These are phyloP conservation scores for Trichogramma evanescens DNA, from an alignment of 2,888 invertebrate genomes.

Conservation along the genomic window DNA sequence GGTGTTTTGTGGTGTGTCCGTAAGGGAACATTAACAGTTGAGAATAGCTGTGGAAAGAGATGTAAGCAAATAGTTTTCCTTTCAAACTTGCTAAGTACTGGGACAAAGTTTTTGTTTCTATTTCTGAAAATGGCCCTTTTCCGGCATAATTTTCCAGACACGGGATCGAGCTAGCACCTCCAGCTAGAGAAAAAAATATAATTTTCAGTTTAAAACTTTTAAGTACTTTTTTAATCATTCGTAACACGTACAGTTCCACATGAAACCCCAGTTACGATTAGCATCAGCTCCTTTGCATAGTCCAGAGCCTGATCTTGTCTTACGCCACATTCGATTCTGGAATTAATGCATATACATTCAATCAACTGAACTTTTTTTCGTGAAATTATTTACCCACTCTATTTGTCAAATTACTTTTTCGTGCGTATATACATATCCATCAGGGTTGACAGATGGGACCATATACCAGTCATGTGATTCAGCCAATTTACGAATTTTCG, in stretches of 20 bases:
- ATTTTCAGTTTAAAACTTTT: too few relatives aligned
- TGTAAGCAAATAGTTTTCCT: constrained; percentile 54
- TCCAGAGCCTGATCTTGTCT: constrained; percentile 52
- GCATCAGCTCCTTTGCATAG: constrained; percentile 62
- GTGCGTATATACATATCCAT: constrained; percentile 67
- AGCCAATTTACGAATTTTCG: constrained; percentile 49
- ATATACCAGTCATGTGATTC: constrained; percentile 66
- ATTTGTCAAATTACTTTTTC: constrained; percentile 43
- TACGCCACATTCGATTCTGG: constrained; percentile 64
- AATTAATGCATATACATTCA: neutral
- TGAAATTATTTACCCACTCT: neutral
- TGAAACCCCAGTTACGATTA: constrained; percentile 69
- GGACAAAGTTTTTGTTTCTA: constrained; percentile 55
- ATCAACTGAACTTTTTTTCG: neutral
- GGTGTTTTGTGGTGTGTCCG: constrained; percentile 55
- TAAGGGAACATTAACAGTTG: constrained; percentile 64
- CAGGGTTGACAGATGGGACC: constrained; percentile 69
- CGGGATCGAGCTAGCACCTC: constrained; percentile 53
- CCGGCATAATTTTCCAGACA: constrained; percentile 65
- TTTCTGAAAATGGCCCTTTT: constrained; percentile 61
- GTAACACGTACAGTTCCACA: constrained; percentile 54
- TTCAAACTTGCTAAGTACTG: constrained; percentile 51
- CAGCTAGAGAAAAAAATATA: constrained; percentile 52
- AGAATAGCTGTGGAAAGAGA: constrained; percentile 69
- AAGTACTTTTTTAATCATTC: too few relatives aligned